Percentiles rank a stretch among this genome's conserved stretches.
Conservation (phyloP, 2,797 vertebrate genomes). For the Muscicapa comitata region DNA sequence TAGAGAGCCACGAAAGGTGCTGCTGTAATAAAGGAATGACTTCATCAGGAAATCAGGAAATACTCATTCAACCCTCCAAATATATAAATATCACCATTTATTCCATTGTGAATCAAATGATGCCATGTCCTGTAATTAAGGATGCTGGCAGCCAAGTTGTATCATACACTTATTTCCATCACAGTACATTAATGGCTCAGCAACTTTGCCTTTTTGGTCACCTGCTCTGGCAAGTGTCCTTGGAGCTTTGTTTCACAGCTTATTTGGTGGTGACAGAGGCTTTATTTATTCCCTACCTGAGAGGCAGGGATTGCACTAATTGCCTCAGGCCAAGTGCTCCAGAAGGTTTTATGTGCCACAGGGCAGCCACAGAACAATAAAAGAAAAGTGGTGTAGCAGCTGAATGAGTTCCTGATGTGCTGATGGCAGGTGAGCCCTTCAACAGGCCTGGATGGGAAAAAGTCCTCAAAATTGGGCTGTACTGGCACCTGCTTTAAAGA, state of each 20-base stretch:
- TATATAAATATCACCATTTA: slow-evolving; percentile 77
- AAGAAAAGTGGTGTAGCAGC: slow-evolving; percentile 3
- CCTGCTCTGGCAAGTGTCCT: slow-evolving; percentile 60
- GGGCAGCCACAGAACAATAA: background rate
- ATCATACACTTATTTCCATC: slow-evolving; percentile 51
- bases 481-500: slow-evolving; percentile 16
- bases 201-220: slow-evolving; percentile 38
- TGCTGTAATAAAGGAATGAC: slow-evolving; percentile 73
- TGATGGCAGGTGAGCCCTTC: slow-evolving; percentile 1
- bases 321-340: background rate
- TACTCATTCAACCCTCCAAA: slow-evolving; percentile 77
- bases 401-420: slow-evolving; percentile 22
- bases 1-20: slow-evolving; percentile 49
- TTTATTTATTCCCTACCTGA: slow-evolving; percentile 54
- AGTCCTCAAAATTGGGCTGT: background rate
- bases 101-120: slow-evolving; percentile 76
- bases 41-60: slow-evolving; percentile 81
- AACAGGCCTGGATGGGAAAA: background rate
- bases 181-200: slow-evolving; percentile 44
- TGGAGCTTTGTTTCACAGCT: slow-evolving; percentile 48
- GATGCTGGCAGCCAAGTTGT: slow-evolving; percentile 66
- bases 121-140: slow-evolving; percentile 76
- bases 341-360: slow-evolving; percentile 1
- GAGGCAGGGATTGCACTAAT: slow-evolving; percentile 46
- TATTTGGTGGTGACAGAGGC: slow-evolving; percentile 37